These are phyloP conservation scores for Euplagia quadripunctaria DNA, from an alignment of 2,888 invertebrate species.

Conservation along the genomic window DNA sequence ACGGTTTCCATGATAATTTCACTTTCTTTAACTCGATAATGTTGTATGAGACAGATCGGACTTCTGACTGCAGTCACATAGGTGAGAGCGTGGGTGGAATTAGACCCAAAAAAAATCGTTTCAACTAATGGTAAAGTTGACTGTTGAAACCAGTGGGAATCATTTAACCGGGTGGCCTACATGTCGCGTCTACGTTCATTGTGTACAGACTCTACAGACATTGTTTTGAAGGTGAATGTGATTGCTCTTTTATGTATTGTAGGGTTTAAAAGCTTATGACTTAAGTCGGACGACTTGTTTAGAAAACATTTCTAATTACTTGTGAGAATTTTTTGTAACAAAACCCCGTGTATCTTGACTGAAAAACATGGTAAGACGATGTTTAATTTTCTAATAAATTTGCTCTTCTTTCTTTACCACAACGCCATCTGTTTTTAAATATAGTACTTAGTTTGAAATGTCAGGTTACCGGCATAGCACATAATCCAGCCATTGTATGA, in stretches of 20 bases:
- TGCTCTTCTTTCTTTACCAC: background rate
- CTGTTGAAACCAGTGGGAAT: slow-evolving; percentile 36
- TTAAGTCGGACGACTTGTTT: background rate
- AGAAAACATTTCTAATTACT: background rate
- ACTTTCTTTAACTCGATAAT: background rate
- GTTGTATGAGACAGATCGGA: background rate
- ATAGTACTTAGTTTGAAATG: too few relatives aligned
- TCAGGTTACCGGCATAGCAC: too few relatives aligned
- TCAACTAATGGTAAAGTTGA: slow-evolving; percentile 6
- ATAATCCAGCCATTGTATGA: too few relatives aligned
- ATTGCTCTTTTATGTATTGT: background rate
- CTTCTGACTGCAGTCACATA: background rate
- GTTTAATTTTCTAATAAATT: background rate
- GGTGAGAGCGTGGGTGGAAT: background rate
- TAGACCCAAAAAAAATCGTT: background rate
- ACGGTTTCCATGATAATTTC: background rate
- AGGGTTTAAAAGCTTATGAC: slow-evolving; percentile 10
- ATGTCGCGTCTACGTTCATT: slow-evolving; percentile 22
- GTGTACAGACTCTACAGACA: slow-evolving; percentile 28
- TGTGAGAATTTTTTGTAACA: background rate
- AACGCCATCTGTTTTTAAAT: background rate
- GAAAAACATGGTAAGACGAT: background rate
- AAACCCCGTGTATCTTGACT: background rate
- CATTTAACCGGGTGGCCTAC: slow-evolving; percentile 40
- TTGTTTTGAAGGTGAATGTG: slow-evolving; percentile 30